Evolutionary conservation across 2,888 invertebrate species (phyloP), one percentile per base, ranked within the genome.

Genomic region (Patella ulyssiponensis): DNA sequence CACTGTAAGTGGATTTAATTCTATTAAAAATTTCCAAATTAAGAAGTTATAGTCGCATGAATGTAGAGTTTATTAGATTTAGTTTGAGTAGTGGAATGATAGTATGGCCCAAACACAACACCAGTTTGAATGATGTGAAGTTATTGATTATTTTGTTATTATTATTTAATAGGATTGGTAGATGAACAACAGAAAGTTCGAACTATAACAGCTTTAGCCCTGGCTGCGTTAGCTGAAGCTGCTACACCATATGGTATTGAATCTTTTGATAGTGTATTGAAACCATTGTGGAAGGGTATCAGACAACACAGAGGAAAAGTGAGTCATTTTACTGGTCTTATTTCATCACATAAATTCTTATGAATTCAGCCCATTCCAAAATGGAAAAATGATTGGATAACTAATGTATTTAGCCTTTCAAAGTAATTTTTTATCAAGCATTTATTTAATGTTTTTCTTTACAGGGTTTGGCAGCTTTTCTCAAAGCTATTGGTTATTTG

Each of bases 171-270:
- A 95, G 95, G 96, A 75, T 92, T 99, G 86, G 97, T 98, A 1
- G 99, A 99, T 91, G 99, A 99, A 88, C 99, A 99, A 90, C 99
- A 99, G 91, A 99, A 99, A 93, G 98, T 99, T 33, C 94, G 99
- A 79, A 99, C 99, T 0, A 99, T 99, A 88, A 99, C 99, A 2
- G 99, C 99, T 51, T 93, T 99, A 88, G 99, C 99, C 17, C 95
- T 99, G 89, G 99, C 99, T 54, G 99, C 99, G 0, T 93, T 99
- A 52, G 99, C 99, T 23, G 99, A 99, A 93, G 99, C 99, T 15
- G 98, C 99, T 17, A 98, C 99, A 0, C 99, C 99, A 0, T 99
- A 99, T 90, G 99, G 99, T 93, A 99, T 99, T 90, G 99, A 99
- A 92, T 99, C 98, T 77, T 99, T 99, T 92, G 99, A 99, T 93